Evolutionary conservation across 2,888 invertebrate species (phyloP).

Genomic region (Shargacucullia verbasci): DNA sequence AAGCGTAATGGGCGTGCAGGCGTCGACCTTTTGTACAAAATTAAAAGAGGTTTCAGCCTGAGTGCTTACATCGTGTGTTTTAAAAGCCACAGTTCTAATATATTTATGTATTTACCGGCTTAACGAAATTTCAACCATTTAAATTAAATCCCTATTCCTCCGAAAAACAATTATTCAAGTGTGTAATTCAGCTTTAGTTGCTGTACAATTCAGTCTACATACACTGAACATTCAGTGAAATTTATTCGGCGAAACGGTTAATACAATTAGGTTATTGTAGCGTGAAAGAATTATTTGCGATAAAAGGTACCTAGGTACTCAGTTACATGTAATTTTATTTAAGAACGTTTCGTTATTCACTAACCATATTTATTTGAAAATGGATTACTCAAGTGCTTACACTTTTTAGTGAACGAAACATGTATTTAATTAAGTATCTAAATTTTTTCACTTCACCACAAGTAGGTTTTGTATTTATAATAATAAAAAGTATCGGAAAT

Average conservation of each 20-base stretch:
- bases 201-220: conserved; percentile 6
- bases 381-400: too few species aligned
- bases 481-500: too few species aligned
- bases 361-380: too few species aligned
- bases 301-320: not conserved
- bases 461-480: too few species aligned
- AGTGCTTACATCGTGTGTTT: conserved; percentile 18
- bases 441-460: too few species aligned
- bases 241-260: conserved; percentile 11
- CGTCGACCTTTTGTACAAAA: conserved; percentile 6
- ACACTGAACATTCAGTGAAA: conserved; percentile 9
- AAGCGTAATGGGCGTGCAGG: conserved; percentile 3
- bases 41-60: conserved; percentile 5
- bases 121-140: conserved; percentile 19
- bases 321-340: not conserved
- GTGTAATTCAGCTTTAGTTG: conserved; percentile 18
- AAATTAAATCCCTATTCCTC: conserved; percentile 10
- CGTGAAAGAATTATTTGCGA: conserved; percentile 1
- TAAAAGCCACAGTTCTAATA: conserved; percentile 16
- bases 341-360: not conserved
- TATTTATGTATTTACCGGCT: conserved; percentile 13
- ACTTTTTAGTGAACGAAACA: too few species aligned
- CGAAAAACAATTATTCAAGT: conserved; percentile 9
- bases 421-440: too few species aligned
- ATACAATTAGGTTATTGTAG: conserved; percentile 12